phyloP scores from a whole-genome alignment of 2,888 invertebrate species.

The Syrphus vitripennis region DNA sequence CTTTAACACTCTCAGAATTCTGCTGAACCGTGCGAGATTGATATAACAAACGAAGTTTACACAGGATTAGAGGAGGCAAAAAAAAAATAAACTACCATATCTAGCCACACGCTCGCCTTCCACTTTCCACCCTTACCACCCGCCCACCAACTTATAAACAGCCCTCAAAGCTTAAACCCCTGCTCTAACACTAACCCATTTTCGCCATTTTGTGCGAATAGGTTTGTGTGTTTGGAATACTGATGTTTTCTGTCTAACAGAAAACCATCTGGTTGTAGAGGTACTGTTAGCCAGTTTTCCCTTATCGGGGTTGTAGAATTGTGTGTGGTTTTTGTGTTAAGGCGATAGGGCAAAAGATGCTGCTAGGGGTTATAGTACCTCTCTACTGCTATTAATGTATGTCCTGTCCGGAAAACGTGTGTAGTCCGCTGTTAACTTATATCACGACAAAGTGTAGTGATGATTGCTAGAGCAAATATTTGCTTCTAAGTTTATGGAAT shows the following conservation, averaged over 20 bases:
- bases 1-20: slow-evolving; percentile 60
- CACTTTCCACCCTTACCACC: background rate
- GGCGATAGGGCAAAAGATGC: slow-evolving; percentile 28
- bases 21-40: slow-evolving; percentile 64
- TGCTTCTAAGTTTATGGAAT: slow-evolving; percentile 28
- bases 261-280: slow-evolving; percentile 26
- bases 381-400: background rate
- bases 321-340: background rate
- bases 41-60: slow-evolving; percentile 69
- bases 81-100: slow-evolving; percentile 22
- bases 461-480: slow-evolving; percentile 65
- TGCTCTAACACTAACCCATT: background rate
- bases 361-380: background rate
- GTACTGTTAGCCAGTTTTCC: background rate
- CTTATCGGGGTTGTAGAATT: slow-evolving; percentile 9
- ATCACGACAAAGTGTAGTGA: slow-evolving; percentile 62
- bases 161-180: slow-evolving; percentile 1
- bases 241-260: slow-evolving; percentile 19
- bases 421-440: slow-evolving; percentile 61
- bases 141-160: background rate
- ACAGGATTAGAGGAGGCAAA: slow-evolving; percentile 54
- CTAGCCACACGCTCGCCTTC: background rate
- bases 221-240: slow-evolving; percentile 4
- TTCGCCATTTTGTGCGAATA: background rate
- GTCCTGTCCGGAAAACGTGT: slow-evolving; percentile 47